Evolutionary conservation across 1,140 invertebrate genomes (phyloP).

Genomic region (Anthonomus grandis): DNA sequence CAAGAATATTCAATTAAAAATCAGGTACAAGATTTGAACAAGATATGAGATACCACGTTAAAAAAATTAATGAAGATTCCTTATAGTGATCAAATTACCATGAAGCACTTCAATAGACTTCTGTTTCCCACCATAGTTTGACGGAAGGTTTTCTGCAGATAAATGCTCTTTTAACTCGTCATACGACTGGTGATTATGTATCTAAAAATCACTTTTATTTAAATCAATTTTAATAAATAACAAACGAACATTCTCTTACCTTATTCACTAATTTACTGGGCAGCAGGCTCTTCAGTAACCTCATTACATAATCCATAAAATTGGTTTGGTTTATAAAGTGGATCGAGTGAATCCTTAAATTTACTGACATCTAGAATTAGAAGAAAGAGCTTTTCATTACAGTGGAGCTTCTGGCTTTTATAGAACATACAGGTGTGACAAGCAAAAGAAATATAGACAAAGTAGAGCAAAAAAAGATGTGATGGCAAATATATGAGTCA

Average conservation of each 20-base stretch:
- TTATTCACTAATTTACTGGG: constrained; percentile 23
- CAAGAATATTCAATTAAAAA: no score
- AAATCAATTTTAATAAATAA: neutral
- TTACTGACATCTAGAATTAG: constrained; percentile 21
- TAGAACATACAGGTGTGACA: neutral
- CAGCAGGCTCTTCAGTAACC: constrained; percentile 19
- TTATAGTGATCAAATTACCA: no score
- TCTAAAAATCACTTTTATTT: constrained; percentile 21
- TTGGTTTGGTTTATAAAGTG: constrained; percentile 22
- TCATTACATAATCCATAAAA: constrained; percentile 22
- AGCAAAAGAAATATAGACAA: neutral
- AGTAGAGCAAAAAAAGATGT: neutral
- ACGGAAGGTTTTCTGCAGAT: constrained; percentile 39
- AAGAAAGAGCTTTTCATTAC: neutral
- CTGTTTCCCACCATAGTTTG: constrained; percentile 43
- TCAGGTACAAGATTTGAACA: no score
- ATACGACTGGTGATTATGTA: constrained; percentile 34
- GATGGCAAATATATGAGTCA: neutral
- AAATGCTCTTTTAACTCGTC: constrained; percentile 38
- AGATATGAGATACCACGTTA: no score
- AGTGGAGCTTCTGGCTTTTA: neutral
- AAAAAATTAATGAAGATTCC: no score
- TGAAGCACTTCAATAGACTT: constrained; percentile 35
- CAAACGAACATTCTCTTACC: constrained; percentile 8
- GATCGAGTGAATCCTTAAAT: constrained; percentile 22